These are phyloP conservation scores for Lanius ludovicianus DNA, from an alignment of 2,113 vertebrate genomes.

Conservation along the genomic window DNA sequence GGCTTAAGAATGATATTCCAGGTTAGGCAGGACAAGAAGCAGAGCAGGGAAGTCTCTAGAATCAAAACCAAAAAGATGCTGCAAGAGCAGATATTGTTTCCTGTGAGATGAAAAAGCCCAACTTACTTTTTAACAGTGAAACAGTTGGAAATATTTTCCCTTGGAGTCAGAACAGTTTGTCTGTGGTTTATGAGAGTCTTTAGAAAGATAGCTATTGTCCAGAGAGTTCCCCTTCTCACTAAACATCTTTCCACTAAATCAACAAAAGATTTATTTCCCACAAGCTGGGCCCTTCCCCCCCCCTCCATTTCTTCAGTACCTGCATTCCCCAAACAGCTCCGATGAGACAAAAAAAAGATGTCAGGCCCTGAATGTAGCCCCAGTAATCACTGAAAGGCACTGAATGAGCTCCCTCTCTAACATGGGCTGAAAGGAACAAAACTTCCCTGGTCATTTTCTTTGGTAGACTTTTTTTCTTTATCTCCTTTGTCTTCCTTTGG, in stretches of 20 bases:
- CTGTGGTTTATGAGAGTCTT: background rate
- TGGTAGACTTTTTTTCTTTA: background rate
- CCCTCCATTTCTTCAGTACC: background rate
- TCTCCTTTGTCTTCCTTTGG: background rate
- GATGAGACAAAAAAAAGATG: background rate
- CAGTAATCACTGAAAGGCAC: background rate
- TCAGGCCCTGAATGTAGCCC: background rate
- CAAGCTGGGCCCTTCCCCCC: accelerated
- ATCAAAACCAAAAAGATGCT: background rate
- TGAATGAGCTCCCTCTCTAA: background rate
- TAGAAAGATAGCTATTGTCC: background rate
- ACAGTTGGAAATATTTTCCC: background rate
- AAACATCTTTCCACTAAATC: background rate
- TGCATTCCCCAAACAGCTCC: background rate
- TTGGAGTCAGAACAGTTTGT: background rate
- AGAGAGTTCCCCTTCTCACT: background rate
- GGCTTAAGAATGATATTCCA: background rate
- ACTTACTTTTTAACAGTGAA: background rate
- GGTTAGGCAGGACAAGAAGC: background rate
- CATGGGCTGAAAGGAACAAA: background rate
- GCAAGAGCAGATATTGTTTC: background rate
- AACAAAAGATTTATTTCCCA: background rate
- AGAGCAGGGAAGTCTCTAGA: background rate
- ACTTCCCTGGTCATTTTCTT: background rate
- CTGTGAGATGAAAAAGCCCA: background rate